Evolutionary conservation across 2,113 vertebrate species (phyloP).

Genomic region (Tichodroma muraria): DNA sequence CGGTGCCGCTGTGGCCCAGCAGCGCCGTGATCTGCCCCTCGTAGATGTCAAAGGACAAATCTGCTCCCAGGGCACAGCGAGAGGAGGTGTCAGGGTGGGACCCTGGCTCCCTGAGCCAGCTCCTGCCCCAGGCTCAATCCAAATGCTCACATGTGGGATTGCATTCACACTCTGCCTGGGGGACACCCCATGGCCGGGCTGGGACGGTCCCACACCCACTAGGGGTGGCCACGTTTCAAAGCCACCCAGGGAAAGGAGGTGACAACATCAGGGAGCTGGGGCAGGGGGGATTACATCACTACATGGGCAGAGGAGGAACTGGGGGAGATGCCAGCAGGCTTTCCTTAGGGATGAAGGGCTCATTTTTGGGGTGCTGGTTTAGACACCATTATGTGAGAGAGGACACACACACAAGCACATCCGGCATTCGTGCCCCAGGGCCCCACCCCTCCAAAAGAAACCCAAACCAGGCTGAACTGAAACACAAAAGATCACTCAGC

Average conservation of each 20-base stretch:
- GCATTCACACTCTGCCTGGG: neutral
- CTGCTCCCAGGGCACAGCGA: slow-evolving; percentile 57
- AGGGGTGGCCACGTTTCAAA: neutral
- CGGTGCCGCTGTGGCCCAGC: slow-evolving; percentile 93
- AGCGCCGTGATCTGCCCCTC: slow-evolving; percentile 96
- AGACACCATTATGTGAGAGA: neutral
- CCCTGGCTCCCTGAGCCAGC: fast-evolving
- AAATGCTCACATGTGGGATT: neutral
- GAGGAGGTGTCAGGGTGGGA: neutral
- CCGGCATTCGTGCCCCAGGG: neutral
- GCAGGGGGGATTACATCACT: neutral
- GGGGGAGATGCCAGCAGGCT: neutral
- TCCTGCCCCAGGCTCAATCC: neutral
- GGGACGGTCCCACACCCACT: neutral
- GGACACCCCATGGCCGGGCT: neutral
- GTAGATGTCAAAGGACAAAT: slow-evolving; percentile 92
- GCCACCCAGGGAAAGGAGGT: neutral
- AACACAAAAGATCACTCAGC: neutral
- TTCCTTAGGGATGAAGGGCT: neutral
- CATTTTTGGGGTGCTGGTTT: neutral
- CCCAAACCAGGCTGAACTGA: neutral
- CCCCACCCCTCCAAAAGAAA: neutral
- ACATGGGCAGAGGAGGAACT: fast-evolving
- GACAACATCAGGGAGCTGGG: neutral
- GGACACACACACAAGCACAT: neutral